A percentile compares a stretch with the other conserved stretches of the same genome.
These are phyloP conservation scores for Megaceryle maxima DNA, from an alignment of 2,113 vertebrate genomes.

Conservation along the genomic window DNA sequence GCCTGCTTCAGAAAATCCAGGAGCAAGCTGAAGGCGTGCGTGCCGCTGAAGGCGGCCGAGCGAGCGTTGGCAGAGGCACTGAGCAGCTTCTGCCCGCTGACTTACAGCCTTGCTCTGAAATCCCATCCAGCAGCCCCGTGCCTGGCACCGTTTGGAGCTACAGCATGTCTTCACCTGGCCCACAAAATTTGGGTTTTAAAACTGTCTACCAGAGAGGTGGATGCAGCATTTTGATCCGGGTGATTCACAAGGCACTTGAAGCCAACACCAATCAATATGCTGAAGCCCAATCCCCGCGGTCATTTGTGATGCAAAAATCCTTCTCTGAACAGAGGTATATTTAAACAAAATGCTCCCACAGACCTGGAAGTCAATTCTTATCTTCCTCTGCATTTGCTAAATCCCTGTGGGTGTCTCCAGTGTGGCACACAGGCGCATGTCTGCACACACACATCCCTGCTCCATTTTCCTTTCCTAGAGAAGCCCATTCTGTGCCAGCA, in stretches of 20 bases:
- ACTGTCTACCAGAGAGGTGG: neutral
- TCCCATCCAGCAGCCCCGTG: neutral
- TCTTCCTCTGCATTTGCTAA: neutral
- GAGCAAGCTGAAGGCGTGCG: neutral
- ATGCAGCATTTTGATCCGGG: neutral
- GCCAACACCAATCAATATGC: neutral
- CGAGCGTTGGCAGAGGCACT: accelerated
- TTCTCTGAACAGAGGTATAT: neutral
- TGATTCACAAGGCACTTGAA: neutral
- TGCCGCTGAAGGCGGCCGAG: accelerated
- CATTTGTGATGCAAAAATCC: neutral
- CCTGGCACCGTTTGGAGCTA: neutral
- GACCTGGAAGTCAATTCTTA: neutral
- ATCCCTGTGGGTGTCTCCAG: neutral
- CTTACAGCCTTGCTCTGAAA: neutral
- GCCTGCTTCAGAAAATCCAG: neutral
- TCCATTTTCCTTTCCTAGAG: neutral
- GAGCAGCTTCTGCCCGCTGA: neutral
- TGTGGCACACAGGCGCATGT: accelerated
- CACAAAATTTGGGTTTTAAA: neutral
- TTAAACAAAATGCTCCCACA: neutral
- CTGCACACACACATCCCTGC: too few relatives aligned
- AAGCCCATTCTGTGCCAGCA: neutral
- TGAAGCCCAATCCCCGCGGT: neutral
- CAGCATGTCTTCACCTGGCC: neutral